Evolutionary conservation across 2,888 invertebrate species (phyloP).

Genomic region (Thymelicus acteon): DNA sequence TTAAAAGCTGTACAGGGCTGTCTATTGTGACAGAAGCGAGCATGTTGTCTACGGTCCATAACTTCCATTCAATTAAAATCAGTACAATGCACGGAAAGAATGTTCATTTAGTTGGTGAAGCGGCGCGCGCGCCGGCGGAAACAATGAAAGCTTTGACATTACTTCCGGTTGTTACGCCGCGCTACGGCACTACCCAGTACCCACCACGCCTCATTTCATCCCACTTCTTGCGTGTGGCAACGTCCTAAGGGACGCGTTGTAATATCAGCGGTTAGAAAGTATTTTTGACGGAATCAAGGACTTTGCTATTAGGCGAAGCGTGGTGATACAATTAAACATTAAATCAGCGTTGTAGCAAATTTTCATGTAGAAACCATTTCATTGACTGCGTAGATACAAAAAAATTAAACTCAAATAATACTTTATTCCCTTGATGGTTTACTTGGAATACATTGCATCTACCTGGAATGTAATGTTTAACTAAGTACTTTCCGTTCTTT

Average conservation of each 20-base stretch:
- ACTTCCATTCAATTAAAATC: constrained; percentile 59
- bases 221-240: constrained; percentile 48
- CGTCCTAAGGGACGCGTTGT: neutral
- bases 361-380: no score
- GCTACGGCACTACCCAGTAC: constrained; percentile 49
- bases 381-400: no score
- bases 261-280: neutral
- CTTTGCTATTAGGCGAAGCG: neutral
- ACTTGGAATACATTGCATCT: no score
- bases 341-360: no score
- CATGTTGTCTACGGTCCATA: constrained; percentile 51
- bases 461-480: no score
- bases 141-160: constrained; percentile 72
- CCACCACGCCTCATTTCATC: constrained; percentile 65
- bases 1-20: neutral
- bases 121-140: constrained; percentile 51
- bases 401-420: no score
- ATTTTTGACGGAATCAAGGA: neutral
- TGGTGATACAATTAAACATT: no score
- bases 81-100: constrained; percentile 54
- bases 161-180: constrained; percentile 68
- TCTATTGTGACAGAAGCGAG: constrained; percentile 34
- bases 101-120: constrained; percentile 50
- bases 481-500: no score
- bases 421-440: no score